phyloP scores from a whole-genome alignment of 2,797 vertebrate species.

The Schizothorax lantsangensis region DNA sequence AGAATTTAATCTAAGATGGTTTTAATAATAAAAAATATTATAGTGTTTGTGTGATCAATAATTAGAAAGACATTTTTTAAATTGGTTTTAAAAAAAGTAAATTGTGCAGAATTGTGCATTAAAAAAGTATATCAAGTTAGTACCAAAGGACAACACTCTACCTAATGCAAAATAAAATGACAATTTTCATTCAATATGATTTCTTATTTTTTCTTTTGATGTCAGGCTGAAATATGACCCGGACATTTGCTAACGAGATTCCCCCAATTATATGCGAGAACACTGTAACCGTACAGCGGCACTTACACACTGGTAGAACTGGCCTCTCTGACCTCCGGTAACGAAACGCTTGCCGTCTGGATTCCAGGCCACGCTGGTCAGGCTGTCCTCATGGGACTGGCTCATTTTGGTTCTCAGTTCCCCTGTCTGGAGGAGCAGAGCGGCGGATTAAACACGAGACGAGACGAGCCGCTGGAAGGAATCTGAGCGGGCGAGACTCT shows the following conservation, averaged over 20 bases:
- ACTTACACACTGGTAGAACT: slow-evolving; percentile 99
- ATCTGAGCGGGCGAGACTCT: slow-evolving; percentile 10
- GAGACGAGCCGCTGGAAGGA: not conserved
- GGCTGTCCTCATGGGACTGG: slow-evolving; percentile 97
- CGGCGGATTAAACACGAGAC: not conserved
- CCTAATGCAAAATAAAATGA: not conserved
- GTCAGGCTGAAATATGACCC: not conserved
- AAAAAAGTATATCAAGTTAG: not conserved
- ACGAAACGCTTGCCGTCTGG: slow-evolving; percentile 97
- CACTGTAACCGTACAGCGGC: slow-evolving; percentile 21
- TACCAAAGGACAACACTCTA: not conserved
- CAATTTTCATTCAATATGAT: not conserved
- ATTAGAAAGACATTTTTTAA: not conserved
- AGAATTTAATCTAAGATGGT: not conserved
- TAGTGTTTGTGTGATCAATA: not conserved
- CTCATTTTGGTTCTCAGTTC: slow-evolving; percentile 98
- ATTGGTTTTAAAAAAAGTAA: not conserved
- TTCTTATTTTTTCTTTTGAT: not conserved
- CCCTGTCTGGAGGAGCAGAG: slow-evolving; percentile 82
- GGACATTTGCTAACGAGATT: not conserved
- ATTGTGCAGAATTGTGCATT: not conserved
- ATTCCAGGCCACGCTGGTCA: slow-evolving; percentile 98
- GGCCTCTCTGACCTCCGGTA: slow-evolving; percentile 94
- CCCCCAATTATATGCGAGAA: not conserved
- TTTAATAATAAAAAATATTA: not conserved